Evolutionary conservation across 2,113 vertebrate genomes (phyloP).

Genomic region (Bos indicus): DNA sequence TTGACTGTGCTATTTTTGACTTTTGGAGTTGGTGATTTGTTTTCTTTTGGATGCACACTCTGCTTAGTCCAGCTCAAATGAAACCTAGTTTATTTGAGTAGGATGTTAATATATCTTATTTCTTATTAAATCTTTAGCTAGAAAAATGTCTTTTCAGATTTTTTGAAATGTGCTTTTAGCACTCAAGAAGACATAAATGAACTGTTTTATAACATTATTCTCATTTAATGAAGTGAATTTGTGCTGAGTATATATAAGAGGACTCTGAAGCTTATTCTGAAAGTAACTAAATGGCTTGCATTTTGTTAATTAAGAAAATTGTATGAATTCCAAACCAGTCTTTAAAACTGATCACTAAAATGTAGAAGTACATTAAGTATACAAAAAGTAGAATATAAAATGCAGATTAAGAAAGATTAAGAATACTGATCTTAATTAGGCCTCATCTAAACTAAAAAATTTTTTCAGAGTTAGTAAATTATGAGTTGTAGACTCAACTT

Average conservation of each 20-base stretch:
- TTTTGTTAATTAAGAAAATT: slow-evolving; percentile 34
- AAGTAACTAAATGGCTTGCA: not conserved
- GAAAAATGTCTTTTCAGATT: not conserved
- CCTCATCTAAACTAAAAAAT: not conserved
- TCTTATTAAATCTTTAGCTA: not conserved
- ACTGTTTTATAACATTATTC: not conserved
- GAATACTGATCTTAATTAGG: not conserved
- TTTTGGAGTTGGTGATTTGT: not conserved
- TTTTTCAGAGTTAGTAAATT: not conserved
- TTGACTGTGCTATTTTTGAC: not conserved
- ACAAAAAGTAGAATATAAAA: slow-evolving; percentile 6
- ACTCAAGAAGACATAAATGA: not conserved
- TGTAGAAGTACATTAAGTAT: not conserved
- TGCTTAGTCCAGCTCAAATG: not conserved
- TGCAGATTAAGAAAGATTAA: not conserved
- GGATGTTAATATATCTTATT: not conserved
- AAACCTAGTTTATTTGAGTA: not conserved
- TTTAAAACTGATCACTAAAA: not conserved
- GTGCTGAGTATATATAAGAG: not conserved
- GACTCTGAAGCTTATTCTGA: not conserved
- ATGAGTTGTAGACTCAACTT: not conserved
- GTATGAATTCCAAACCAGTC: not conserved
- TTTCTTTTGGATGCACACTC: not conserved
- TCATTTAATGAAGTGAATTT: not conserved
- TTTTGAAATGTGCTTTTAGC: not conserved